Conservation (phyloP, 1,140 invertebrate species). For the Ganaspis sp. region DNA sequence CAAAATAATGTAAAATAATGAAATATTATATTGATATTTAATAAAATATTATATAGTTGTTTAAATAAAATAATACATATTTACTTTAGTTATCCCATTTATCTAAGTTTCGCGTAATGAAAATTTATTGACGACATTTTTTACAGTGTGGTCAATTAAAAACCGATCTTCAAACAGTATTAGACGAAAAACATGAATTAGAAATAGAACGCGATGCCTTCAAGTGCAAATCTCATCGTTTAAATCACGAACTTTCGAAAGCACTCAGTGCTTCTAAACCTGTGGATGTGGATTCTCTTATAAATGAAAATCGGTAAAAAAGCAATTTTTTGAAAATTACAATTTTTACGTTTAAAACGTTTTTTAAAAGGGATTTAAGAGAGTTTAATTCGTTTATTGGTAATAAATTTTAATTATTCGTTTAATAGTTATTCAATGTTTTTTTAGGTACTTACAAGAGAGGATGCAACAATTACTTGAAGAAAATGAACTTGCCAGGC, state of each 20-base stretch:
- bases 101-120: not conserved
- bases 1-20: too few relatives aligned
- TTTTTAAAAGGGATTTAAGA: too few relatives aligned
- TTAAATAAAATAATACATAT: too few relatives aligned
- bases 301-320: constrained; percentile 84
- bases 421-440: constrained; percentile 38
- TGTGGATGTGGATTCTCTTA: constrained; percentile 88
- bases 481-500: constrained; percentile 85
- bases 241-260: constrained; percentile 88
- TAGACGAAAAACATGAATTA: constrained; percentile 92
- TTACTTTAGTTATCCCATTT: too few relatives aligned
- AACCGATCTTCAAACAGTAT: constrained; percentile 84
- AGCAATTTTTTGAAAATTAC: not conserved
- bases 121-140: constrained; percentile 33
- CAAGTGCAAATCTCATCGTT: constrained; percentile 88
- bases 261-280: constrained; percentile 80
- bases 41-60: too few relatives aligned
- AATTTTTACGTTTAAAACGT: too few relatives aligned
- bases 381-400: too few relatives aligned
- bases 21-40: too few relatives aligned
- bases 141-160: constrained; percentile 81
- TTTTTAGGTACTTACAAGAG: constrained; percentile 85
- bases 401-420: constrained; percentile 18
- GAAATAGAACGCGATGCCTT: constrained; percentile 89
- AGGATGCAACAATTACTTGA: constrained; percentile 86